Base-by-base conservation (phyloP, 53 echinoderm and acorn worm species). In the Actinopyga echinites region DNA sequence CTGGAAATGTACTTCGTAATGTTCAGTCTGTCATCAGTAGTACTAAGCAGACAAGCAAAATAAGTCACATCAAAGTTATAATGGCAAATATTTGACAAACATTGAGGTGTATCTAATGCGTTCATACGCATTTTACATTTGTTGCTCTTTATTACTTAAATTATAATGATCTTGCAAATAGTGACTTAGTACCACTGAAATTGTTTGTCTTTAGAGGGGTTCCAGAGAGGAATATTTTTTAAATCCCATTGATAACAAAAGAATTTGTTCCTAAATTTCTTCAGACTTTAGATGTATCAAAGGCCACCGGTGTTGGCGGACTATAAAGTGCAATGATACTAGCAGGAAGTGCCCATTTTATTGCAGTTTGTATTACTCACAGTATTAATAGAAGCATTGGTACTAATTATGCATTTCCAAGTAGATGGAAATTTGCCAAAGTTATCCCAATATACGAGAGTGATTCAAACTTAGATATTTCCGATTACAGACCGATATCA, bases 381-480 rank as follows among this genome's bases (percentile, higher is more conserved):
- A 74, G 15, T 44, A 43, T 25, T 44, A 74, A 75, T 55, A 53
- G 56, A 17, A 44, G 28, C 56, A 26, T 75, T 54, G 26, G 11
- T 9, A 54, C 31, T 6, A 54, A 54, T 44, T 11, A n/a, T 44
- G 26, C 22, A 15, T 52, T 49, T 49, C 24, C 45, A 53, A 54
- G 8, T 67, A 69, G 69, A 69, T 53, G 25, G 30, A 54, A 53
- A 53, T 10, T 75, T 26, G 75, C 75, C 52, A 75, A 56, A 45
- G 75, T 75, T 32, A 75, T 75, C 29, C 54, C 75, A 75, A 55
- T 54, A 11, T 75, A 54, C 49, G 15, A 54, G 30, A 43, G 49
- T n/a, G n/a, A n/a, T n/a, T n/a, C n/a, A n/a, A n/a, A n/a, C n/a
- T n/a, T n/a, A n/a, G n/a, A n/a, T n/a, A n/a, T n/a, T n/a, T n/a